Evolutionary conservation across 1,140 invertebrate genomes (phyloP).

Genomic region (Lutraria rhynchaena): DNA sequence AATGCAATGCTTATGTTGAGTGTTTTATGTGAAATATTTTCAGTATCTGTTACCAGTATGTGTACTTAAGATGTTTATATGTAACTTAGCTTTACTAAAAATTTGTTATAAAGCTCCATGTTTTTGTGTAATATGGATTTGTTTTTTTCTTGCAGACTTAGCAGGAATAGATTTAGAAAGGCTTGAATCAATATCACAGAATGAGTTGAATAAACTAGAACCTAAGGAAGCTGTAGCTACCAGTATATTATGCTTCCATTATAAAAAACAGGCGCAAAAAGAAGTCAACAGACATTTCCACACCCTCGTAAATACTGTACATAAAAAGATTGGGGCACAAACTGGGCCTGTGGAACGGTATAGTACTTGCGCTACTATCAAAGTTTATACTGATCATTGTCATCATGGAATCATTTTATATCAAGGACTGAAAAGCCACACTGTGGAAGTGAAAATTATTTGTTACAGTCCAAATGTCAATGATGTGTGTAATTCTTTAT

Average conservation of each 20-base stretch:
- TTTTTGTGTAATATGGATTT: neutral
- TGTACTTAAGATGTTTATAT: too few relatives aligned
- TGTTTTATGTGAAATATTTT: too few relatives aligned
- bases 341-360: neutral
- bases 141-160: constrained; percentile 15
- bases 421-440: neutral
- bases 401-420: constrained; percentile 1
- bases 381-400: neutral
- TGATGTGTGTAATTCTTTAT: neutral
- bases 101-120: too few relatives aligned
- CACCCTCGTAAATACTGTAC: constrained; percentile 1
- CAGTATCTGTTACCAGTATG: too few relatives aligned
- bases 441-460: constrained; percentile 38
- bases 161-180: constrained; percentile 32
- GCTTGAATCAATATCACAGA: neutral
- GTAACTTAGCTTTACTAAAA: too few relatives aligned
- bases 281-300: constrained; percentile 33
- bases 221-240: neutral
- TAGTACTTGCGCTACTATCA: constrained; percentile 13
- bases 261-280: neutral
- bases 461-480: neutral
- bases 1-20: too few relatives aligned
- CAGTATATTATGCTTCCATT: constrained; percentile 33
- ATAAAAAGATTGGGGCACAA: neutral
- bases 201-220: neutral